A percentile compares a stretch with the other conserved stretches of the same genome.
phyloP scores from a whole-genome alignment of 2,797 vertebrate species.

The Phoebastria nigripes region DNA sequence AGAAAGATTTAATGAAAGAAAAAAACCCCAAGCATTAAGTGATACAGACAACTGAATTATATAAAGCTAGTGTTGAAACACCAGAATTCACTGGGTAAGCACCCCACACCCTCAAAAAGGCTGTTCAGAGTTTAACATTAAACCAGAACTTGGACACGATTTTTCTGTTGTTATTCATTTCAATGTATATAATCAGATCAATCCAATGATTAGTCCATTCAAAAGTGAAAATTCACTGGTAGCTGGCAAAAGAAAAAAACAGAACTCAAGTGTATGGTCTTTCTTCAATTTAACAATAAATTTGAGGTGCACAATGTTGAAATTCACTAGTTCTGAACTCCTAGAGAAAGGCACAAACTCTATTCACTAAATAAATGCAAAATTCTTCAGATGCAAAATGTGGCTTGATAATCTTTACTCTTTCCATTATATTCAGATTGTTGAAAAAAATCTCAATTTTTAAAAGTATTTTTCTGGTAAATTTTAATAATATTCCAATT shows the following conservation, averaged over 20 bases:
- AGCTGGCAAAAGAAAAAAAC: not conserved
- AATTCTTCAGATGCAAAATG: not conserved
- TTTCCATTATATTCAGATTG: not conserved
- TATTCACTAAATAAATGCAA: not conserved
- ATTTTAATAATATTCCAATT: not conserved
- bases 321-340: not conserved
- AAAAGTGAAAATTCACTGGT: not conserved
- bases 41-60: not conserved
- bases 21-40: not conserved
- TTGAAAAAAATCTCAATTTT: not conserved
- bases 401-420: not conserved
- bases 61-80: not conserved
- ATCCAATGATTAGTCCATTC: not conserved
- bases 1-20: not conserved
- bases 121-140: not conserved
- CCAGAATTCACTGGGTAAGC: not conserved
- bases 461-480: not conserved
- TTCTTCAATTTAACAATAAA: not conserved
- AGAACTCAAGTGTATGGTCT: not conserved
- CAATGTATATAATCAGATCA: not conserved
- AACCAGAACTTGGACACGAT: not conserved
- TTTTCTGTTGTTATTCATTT: not conserved
- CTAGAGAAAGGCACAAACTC: not conserved
- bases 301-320: not conserved
- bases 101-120: not conserved